A percentile compares a stretch with the other conserved stretches of the same genome.
phyloP scores from a whole-genome alignment of 1,140 invertebrate species.

The Antheraea pernyi region DNA sequence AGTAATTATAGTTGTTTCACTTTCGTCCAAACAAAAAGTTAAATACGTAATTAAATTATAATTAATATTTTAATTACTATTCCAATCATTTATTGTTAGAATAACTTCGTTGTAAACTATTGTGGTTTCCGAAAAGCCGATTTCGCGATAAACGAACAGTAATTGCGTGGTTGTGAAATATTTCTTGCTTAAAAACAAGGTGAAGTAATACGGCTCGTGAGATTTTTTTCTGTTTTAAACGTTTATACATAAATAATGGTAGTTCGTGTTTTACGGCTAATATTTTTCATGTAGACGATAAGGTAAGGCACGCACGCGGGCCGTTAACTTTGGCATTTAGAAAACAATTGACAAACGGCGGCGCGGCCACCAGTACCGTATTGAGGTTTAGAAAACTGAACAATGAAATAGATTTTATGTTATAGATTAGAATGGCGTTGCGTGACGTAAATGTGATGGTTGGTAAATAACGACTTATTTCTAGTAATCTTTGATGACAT shows the following conservation, averaged over 20 bases:
- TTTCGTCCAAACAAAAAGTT: background rate
- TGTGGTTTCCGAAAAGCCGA: slow-evolving; percentile 1
- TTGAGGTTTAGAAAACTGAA: background rate
- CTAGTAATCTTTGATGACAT: background rate
- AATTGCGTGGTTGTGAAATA: slow-evolving; percentile 10
- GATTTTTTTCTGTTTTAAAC: slow-evolving; percentile 1
- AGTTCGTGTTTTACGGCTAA: slow-evolving; percentile 2
- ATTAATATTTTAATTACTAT: background rate
- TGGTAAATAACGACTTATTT: background rate
- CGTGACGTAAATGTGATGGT: background rate
- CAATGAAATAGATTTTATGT: slow-evolving; percentile 1
- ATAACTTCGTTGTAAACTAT: background rate
- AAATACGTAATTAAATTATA: background rate
- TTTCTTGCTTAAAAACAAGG: slow-evolving; percentile 11
- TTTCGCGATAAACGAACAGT: slow-evolving; percentile 1
- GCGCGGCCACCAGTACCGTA: background rate
- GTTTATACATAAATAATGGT: background rate
- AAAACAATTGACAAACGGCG: slow-evolving; percentile 1
- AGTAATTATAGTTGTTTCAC: background rate
- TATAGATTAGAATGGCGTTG: background rate
- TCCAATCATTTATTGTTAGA: background rate
- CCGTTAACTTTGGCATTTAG: slow-evolving; percentile 6
- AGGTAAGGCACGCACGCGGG: background rate
- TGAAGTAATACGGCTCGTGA: slow-evolving; percentile 9
- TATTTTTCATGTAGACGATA: slow-evolving; percentile 1